Conservation (phyloP, 2,888 invertebrate species). For the Lumbricus terrestris region DNA sequence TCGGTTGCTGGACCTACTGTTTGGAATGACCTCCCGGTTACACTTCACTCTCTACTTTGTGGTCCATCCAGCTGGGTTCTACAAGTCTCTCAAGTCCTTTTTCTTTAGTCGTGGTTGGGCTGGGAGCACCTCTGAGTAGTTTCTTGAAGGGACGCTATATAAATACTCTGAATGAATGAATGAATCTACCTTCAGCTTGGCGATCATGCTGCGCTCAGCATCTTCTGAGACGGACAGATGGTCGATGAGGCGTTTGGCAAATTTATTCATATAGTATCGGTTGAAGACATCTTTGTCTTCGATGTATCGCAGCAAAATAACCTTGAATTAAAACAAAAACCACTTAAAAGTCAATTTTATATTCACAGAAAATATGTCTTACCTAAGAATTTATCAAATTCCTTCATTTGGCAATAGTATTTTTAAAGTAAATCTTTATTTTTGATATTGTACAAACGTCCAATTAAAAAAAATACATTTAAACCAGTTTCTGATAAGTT, state of each 20-base stretch:
- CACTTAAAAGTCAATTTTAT: not conserved
- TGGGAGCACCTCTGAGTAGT: no score
- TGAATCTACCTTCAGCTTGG: conserved; percentile 10
- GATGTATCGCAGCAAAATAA: not conserved
- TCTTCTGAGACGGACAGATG: not conserved
- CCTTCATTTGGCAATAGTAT: not conserved
- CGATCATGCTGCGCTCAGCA: not conserved
- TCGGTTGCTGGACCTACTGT: no score
- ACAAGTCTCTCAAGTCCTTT: no score
- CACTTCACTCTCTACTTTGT: no score
- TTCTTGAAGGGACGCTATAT: no score
- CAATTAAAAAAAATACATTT: not conserved
- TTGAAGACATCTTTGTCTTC: conserved; percentile 9
- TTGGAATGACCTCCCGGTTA: no score
- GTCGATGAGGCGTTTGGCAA: conserved; percentile 8
- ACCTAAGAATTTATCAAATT: not conserved
- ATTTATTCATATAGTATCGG: not conserved
- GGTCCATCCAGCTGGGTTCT: no score
- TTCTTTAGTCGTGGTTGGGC: no score
- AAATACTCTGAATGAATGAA: no score
- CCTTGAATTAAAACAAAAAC: not conserved
- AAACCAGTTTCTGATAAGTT: not conserved
- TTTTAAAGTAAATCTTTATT: not conserved
- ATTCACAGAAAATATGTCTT: not conserved
- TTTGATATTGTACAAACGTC: not conserved